phyloP scores from a whole-genome alignment of 2,113 vertebrate genomes.

The Corythornis cristatus region DNA sequence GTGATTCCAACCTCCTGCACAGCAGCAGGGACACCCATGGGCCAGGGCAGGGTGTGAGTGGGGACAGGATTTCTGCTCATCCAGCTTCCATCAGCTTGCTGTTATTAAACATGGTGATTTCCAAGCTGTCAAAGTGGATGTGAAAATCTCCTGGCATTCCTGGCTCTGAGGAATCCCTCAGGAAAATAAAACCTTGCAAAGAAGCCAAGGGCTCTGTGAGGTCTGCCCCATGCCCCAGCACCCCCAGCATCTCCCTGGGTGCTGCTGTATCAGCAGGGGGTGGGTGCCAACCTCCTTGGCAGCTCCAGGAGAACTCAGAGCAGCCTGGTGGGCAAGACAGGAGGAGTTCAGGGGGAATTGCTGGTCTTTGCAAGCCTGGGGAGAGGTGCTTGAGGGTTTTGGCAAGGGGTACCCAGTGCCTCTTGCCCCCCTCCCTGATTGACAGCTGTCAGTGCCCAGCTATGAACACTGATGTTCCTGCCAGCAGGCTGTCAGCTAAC shows the following conservation, averaged over 20 bases:
- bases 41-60: background rate
- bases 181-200: conserved; percentile 16
- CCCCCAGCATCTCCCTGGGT: accelerated
- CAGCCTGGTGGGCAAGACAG: accelerated
- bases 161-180: background rate
- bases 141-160: conserved; percentile 23
- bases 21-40: background rate
- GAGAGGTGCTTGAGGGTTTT: background rate
- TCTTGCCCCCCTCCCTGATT: background rate
- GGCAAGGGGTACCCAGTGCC: background rate
- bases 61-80: background rate
- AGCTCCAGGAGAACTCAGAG: background rate
- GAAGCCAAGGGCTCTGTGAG: too few relatives aligned
- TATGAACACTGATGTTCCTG: background rate
- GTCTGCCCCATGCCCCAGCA: background rate
- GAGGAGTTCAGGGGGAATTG: accelerated
- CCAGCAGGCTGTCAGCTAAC: background rate
- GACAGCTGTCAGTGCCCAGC: background rate
- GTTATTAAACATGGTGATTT: conserved; percentile 2
- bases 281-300: background rate
- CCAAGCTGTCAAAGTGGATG: conserved; percentile 31
- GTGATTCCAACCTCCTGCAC: background rate
- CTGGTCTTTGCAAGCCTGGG: background rate
- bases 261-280: accelerated
- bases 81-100: background rate